Conservation (phyloP, 1,140 invertebrate species). For the Drosophila nigrodunni region DNA sequence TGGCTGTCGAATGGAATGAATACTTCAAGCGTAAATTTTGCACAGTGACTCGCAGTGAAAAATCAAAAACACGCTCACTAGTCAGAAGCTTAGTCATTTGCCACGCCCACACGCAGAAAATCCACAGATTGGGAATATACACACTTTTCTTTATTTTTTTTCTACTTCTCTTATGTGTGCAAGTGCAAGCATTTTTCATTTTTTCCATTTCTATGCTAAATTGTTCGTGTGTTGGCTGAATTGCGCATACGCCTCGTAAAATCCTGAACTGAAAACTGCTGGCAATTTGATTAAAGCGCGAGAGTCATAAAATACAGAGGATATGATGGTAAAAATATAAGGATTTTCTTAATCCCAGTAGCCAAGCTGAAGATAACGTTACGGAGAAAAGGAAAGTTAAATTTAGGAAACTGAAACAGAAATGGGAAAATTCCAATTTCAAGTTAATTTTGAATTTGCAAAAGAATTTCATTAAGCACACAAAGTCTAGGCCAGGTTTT, state of each 20-base stretch:
- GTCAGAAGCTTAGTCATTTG: neutral
- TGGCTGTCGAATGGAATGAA: slow-evolving; percentile 19
- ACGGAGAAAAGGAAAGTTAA: neutral
- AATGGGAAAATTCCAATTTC: slow-evolving; percentile 9
- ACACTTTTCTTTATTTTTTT: neutral
- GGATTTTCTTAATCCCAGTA: slow-evolving; percentile 57
- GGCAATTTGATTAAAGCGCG: slow-evolving; percentile 64
- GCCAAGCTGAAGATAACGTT: slow-evolving; percentile 15
- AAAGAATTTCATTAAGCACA: too few species aligned
- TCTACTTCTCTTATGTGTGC: neutral
- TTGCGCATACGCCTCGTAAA: slow-evolving; percentile 65
- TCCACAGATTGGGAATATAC: neutral
- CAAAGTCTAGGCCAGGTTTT: too few species aligned
- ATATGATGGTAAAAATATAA: slow-evolving; percentile 50
- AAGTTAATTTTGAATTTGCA: too few species aligned
- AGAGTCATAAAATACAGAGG: slow-evolving; percentile 59
- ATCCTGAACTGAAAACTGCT: slow-evolving; percentile 33
- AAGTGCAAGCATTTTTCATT: slow-evolving; percentile 29
- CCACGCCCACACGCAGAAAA: slow-evolving; percentile 4
- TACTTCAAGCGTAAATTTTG: slow-evolving; percentile 60
- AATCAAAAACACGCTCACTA: slow-evolving; percentile 35
- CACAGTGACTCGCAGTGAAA: slow-evolving; percentile 45
- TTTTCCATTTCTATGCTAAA: slow-evolving; percentile 52
- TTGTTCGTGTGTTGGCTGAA: slow-evolving; percentile 52
- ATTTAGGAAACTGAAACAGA: too few species aligned